Conservation (phyloP, 2,888 invertebrate genomes). For the Eledona agricola region DNA sequence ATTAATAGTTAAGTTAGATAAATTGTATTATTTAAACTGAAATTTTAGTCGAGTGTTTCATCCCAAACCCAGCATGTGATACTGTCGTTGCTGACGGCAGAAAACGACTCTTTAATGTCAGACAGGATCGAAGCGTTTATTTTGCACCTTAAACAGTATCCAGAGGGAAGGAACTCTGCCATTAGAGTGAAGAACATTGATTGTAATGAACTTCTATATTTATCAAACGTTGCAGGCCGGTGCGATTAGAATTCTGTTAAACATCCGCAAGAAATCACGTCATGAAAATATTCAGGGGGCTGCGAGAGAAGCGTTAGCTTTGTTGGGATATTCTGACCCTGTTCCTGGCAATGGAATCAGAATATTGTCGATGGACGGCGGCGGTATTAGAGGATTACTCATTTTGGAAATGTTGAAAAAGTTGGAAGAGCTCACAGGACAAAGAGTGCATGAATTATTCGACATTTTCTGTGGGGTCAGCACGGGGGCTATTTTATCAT, state of each 20-base stretch:
- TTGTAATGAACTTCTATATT: conserved; percentile 10
- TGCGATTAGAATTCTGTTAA: conserved; percentile 71
- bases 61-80: conserved; percentile 74
- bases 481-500: conserved; percentile 81
- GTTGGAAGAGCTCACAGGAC: conserved; percentile 76
- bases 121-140: conserved; percentile 74
- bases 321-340: conserved; percentile 77
- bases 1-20: neutral
- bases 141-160: conserved; percentile 74
- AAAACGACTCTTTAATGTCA: conserved; percentile 67
- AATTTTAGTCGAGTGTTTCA: conserved; percentile 67
- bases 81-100: conserved; percentile 68
- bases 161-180: conserved; percentile 75
- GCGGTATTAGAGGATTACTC: conserved; percentile 87
- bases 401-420: conserved; percentile 83
- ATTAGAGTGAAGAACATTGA: conserved; percentile 67
- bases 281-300: conserved; percentile 57
- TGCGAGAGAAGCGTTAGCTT: conserved; percentile 68
- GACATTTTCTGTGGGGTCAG: conserved; percentile 88
- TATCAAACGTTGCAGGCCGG: conserved; percentile 68
- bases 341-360: conserved; percentile 77
- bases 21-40: neutral
- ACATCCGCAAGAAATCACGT: conserved; percentile 55
- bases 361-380: conserved; percentile 88
- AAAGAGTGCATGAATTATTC: conserved; percentile 78